Percentiles rank a stretch among this genome's conserved stretches.
These are phyloP conservation scores for Geodia barretti DNA, from an alignment of 37 sponge, comb jelly and placozoan genomes.

Conservation along the genomic window DNA sequence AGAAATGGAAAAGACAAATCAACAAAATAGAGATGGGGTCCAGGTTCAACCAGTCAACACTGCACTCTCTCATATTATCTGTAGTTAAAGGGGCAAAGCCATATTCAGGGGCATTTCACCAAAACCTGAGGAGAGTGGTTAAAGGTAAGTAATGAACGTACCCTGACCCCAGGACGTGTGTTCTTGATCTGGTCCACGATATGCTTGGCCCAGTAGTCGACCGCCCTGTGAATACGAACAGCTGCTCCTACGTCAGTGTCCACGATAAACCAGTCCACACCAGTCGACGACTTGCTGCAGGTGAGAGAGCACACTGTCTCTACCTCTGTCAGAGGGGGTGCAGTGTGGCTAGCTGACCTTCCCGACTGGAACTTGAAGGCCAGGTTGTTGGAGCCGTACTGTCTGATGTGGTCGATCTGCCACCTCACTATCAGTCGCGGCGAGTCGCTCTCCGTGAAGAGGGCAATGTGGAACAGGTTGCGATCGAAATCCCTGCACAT, in stretches of 20 bases:
- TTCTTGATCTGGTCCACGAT: constrained; percentile 68
- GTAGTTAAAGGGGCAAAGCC: no score
- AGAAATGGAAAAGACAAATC: no score
- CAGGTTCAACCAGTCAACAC: no score
- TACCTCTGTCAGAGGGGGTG: no score
- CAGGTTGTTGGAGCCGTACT: constrained; percentile 71
- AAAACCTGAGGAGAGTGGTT: constrained; percentile 14
- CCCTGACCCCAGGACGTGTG: background rate
- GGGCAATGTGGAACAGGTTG: constrained; percentile 58
- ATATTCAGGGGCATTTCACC: no score
- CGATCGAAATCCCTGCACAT: constrained; percentile 36
- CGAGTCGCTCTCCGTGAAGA: constrained; percentile 49
- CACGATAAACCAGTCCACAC: constrained; percentile 71
- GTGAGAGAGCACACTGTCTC: no score
- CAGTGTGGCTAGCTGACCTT: constrained; percentile 63
- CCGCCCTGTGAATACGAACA: constrained; percentile 53
- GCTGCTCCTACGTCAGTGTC: constrained; percentile 56
- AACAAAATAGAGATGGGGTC: no score
- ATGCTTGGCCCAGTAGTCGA: constrained; percentile 77
- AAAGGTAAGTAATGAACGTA: background rate
- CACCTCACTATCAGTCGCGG: constrained; percentile 71
- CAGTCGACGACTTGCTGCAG: constrained; percentile 65
- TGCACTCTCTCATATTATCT: no score
- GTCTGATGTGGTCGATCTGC: constrained; percentile 87
- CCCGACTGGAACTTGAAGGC: constrained; percentile 82